These are phyloP conservation scores for Phaedon cochleariae DNA, from an alignment of 2,888 invertebrate genomes.

Conservation along the genomic window DNA sequence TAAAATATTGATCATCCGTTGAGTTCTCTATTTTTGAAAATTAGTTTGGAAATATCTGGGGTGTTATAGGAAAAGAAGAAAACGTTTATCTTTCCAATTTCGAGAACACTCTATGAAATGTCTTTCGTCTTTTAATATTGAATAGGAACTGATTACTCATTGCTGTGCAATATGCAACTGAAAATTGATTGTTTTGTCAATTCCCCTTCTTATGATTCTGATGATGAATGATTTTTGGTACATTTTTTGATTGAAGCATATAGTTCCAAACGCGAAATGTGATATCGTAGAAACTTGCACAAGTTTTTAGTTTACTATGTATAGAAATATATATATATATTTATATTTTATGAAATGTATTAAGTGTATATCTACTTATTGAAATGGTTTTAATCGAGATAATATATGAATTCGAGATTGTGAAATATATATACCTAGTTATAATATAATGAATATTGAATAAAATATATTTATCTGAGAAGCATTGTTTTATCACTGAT, in stretches of 20 bases:
- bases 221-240: constrained; percentile 24
- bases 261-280: constrained; percentile 59
- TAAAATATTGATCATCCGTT: too few relatives aligned
- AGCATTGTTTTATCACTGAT: not conserved
- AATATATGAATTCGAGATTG: constrained; percentile 33
- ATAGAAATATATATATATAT: constrained; percentile 54
- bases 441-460: constrained; percentile 31
- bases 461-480: constrained; percentile 12
- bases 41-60: too few relatives aligned
- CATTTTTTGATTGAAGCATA: constrained; percentile 38
- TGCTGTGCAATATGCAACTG: too few relatives aligned
- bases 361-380: constrained; percentile 58
- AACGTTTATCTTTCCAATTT: too few relatives aligned
- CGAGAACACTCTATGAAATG: too few relatives aligned
- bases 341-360: constrained; percentile 59
- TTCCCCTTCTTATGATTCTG: too few relatives aligned
- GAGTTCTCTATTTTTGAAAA: too few relatives aligned
- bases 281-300: constrained; percentile 59
- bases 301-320: constrained; percentile 56
- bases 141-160: too few relatives aligned
- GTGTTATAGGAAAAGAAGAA: too few relatives aligned
- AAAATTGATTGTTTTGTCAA: too few relatives aligned
- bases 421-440: constrained; percentile 39
- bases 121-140: too few relatives aligned
- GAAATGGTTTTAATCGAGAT: constrained; percentile 45